These are phyloP conservation scores for Nasua narica DNA, from an alignment of 2,797 vertebrate species.

Conservation along the genomic window DNA sequence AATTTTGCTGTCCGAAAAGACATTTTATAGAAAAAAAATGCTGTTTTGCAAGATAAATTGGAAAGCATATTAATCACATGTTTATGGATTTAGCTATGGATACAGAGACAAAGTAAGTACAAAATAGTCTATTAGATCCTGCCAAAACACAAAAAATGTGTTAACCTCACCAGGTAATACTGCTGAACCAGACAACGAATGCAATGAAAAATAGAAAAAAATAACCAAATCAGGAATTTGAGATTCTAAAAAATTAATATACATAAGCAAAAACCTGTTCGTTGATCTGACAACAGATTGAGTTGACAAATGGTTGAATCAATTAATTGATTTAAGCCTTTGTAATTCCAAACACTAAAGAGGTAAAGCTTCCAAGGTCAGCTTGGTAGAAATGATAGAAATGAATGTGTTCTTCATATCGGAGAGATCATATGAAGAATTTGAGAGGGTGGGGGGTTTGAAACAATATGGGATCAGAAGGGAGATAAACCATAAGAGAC, in stretches of 20 bases:
- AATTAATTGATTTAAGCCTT: background rate
- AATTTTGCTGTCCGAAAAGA: background rate
- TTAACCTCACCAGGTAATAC: background rate
- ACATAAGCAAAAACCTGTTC: background rate
- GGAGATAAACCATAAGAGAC: too few relatives aligned
- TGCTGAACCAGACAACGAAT: background rate
- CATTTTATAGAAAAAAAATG: background rate
- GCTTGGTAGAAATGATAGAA: background rate
- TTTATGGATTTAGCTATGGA: background rate
- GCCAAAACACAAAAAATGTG: background rate
- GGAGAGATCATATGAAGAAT: too few relatives aligned
- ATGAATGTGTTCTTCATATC: background rate
- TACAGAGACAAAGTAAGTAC: background rate
- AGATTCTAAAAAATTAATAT: background rate
- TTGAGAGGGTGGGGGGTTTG: too few relatives aligned
- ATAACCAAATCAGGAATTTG: background rate
- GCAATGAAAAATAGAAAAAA: background rate
- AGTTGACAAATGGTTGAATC: background rate
- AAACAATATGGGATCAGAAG: too few relatives aligned
- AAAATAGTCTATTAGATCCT: background rate
- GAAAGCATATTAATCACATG: background rate
- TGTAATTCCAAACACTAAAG: background rate
- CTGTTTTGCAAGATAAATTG: conserved; percentile 22
- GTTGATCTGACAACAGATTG: background rate
- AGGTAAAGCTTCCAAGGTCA: background rate